These are phyloP conservation scores for Bucorvus abyssinicus DNA, from an alignment of 2,797 vertebrate genomes.

Conservation along the genomic window DNA sequence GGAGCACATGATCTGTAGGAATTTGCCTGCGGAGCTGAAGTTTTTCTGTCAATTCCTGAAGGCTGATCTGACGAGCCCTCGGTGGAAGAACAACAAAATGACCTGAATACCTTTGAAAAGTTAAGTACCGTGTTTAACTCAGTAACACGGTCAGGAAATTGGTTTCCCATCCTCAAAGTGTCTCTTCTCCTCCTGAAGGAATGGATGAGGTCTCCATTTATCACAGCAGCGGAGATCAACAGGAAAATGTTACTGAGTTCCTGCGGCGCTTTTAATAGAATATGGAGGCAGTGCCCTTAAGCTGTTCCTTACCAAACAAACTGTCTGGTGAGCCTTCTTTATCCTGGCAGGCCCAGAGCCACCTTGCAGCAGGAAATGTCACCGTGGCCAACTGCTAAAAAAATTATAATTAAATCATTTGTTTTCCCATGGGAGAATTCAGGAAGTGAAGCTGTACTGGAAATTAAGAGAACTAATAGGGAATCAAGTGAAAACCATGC, in stretches of 20 bases:
- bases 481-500: background rate
- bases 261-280: background rate
- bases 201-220: conserved; percentile 7
- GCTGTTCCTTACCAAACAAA: conserved; percentile 16
- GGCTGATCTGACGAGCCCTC: background rate
- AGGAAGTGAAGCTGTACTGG: background rate
- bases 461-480: background rate
- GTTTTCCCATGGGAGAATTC: background rate
- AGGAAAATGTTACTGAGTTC: background rate
- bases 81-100: background rate
- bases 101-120: conserved; percentile 6
- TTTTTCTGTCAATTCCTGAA: background rate
- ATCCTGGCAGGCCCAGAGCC: background rate
- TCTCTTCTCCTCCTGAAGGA: background rate
- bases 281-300: background rate
- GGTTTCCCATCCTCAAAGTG: background rate
- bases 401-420: background rate
- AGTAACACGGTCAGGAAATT: background rate
- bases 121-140: background rate
- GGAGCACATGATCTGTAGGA: background rate
- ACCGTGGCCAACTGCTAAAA: background rate
- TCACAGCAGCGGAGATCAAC: conserved; percentile 1
- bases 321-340: background rate
- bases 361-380: conserved; percentile 1
- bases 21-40: background rate